phyloP scores from a whole-genome alignment of 2,113 vertebrate species.

The Tragulus kanchil region DNA sequence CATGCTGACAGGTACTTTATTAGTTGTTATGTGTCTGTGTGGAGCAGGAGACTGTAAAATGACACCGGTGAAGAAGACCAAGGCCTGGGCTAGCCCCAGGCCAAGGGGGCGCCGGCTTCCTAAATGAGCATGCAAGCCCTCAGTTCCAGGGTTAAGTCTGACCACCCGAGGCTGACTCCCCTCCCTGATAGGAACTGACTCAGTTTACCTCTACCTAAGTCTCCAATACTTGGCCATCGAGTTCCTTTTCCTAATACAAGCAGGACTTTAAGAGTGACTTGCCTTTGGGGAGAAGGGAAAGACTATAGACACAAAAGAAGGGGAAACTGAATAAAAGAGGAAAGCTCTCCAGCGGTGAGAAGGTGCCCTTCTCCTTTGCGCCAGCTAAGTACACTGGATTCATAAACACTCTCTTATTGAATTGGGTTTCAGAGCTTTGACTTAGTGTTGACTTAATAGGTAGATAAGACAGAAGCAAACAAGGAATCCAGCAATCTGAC shows the following conservation, averaged over 20 bases:
- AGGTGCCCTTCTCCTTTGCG: background rate
- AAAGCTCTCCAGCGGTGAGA: background rate
- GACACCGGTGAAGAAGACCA: conserved; percentile 19
- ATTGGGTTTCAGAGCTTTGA: conserved; percentile 25
- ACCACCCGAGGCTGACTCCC: background rate
- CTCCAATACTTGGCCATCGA: conserved; percentile 86
- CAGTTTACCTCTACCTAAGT: conserved; percentile 93
- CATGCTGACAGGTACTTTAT: background rate
- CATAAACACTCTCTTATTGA: conserved; percentile 46
- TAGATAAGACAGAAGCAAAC: conserved; percentile 24
- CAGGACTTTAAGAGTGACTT: conserved; percentile 85
- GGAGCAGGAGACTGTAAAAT: background rate
- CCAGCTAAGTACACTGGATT: conserved; percentile 29
- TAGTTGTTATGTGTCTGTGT: background rate
- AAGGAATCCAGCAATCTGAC: background rate
- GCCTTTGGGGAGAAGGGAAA: conserved; percentile 68
- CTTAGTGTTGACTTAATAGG: background rate
- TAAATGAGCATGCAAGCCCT: background rate
- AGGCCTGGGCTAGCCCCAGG: background rate
- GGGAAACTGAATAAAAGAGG: background rate
- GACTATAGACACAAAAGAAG: background rate
- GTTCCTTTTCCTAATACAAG: conserved; percentile 72
- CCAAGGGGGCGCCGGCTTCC: background rate
- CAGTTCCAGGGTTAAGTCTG: background rate
- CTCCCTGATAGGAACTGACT: conserved; percentile 91